Percentiles rank a stretch among this genome's conserved stretches.
Evolutionary conservation across 2,888 invertebrate species (phyloP).

Genomic region (Dascillus cervinus): DNA sequence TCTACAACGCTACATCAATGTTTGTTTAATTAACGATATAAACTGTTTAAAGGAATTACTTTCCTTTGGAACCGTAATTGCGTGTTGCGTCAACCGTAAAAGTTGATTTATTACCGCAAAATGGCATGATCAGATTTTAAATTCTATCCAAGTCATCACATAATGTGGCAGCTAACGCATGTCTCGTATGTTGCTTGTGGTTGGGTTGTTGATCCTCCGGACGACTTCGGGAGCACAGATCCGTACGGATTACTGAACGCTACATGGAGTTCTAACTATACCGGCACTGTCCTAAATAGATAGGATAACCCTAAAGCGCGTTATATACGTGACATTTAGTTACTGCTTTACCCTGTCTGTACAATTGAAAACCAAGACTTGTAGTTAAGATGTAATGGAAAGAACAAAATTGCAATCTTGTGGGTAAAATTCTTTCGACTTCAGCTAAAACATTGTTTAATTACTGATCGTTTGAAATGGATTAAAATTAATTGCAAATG

Average conservation of each 20-base stretch:
- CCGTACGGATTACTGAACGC: conserved; percentile 30
- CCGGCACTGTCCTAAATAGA: conserved; percentile 32
- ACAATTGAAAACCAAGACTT: conserved; percentile 8
- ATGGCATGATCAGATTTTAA: conserved; percentile 25
- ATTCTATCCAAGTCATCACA: conserved; percentile 21
- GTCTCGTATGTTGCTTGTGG: conserved; percentile 31
- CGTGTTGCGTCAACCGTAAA: too few species aligned
- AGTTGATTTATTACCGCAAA: too few species aligned
- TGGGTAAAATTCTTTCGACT: too few species aligned
- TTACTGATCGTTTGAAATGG: too few species aligned
- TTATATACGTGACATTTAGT: conserved; percentile 29
- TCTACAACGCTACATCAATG: too few species aligned
- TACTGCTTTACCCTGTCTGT: conserved; percentile 2
- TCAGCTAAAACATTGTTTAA: too few species aligned
- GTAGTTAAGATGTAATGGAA: too few species aligned
- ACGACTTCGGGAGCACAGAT: conserved; percentile 24
- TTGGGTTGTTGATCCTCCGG: conserved; percentile 29
- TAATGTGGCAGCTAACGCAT: conserved; percentile 28
- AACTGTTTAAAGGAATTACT: too few species aligned
- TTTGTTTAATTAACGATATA: too few species aligned
- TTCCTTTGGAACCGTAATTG: too few species aligned
- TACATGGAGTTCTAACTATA: conserved; percentile 27
- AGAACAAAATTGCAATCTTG: too few species aligned
- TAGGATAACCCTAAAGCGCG: conserved; percentile 30
- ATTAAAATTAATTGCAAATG: too few species aligned